Percentiles rank a stretch among this genome's conserved stretches.
Evolutionary conservation across 2,888 invertebrate genomes (phyloP).

Genomic region (Cabera pusaria): DNA sequence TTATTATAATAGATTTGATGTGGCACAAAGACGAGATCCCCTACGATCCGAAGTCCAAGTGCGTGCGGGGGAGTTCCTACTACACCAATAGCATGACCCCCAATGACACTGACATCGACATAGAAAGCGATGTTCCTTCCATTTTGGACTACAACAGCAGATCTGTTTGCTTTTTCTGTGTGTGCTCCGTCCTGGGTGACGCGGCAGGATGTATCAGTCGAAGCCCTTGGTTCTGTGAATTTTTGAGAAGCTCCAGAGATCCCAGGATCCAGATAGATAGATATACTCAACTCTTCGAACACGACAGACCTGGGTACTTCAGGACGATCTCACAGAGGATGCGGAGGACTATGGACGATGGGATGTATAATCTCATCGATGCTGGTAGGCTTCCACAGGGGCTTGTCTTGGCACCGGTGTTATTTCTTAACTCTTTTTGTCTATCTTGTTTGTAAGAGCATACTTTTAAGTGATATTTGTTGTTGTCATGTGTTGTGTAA

Average conservation of each 20-base stretch:
- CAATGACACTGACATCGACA: slow-evolving; percentile 55
- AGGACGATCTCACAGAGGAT: slow-evolving; percentile 59
- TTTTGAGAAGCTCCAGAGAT: slow-evolving; percentile 45
- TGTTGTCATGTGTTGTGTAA: no score
- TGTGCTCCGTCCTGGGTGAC: slow-evolving; percentile 50
- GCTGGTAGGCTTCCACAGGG: slow-evolving; percentile 28
- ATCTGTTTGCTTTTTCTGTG: slow-evolving; percentile 56
- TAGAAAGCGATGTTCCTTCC: slow-evolving; percentile 43
- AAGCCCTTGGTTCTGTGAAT: slow-evolving; percentile 57
- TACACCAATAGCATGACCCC: slow-evolving; percentile 60
- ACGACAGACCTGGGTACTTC: slow-evolving; percentile 63
- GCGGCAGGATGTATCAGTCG: slow-evolving; percentile 49
- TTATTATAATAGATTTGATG: slow-evolving; percentile 68
- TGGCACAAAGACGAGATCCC: slow-evolving; percentile 75
- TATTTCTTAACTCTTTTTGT: slow-evolving; percentile 25
- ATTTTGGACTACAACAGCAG: slow-evolving; percentile 51
- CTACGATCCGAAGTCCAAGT: slow-evolving; percentile 51
- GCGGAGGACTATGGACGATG: slow-evolving; percentile 66
- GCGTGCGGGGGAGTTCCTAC: slow-evolving; percentile 58
- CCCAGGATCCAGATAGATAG: slow-evolving; percentile 38
- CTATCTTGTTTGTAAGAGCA: no score
- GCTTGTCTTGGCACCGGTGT: slow-evolving; percentile 26
- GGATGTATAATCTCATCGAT: slow-evolving; percentile 55
- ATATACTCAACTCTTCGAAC: slow-evolving; percentile 48
- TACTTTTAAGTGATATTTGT: no score